These are phyloP conservation scores for Oligia strigilis DNA, from an alignment of 2,888 invertebrate genomes.

Conservation along the genomic window DNA sequence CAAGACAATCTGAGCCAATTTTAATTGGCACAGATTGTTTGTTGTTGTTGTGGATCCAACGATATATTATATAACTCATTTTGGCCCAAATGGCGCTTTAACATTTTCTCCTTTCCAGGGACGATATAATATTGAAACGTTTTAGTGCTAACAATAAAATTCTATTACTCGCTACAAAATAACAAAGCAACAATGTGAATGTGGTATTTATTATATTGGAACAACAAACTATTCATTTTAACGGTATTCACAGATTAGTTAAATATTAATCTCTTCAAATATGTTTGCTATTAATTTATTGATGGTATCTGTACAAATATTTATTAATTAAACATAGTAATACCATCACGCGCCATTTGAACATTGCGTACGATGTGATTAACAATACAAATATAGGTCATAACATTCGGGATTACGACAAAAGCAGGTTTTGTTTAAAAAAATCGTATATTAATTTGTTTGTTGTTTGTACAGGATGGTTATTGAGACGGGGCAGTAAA, in stretches of 20 bases:
- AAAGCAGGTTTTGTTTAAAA: background rate
- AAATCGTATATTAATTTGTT: background rate
- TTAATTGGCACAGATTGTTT: too few relatives aligned
- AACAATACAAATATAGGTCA: background rate
- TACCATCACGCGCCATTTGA: background rate
- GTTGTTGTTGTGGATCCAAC: too few relatives aligned
- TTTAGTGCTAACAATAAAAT: conserved; percentile 16
- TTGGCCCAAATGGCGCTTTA: too few relatives aligned
- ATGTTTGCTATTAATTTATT: conserved; percentile 14
- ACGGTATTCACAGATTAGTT: conserved; percentile 19
- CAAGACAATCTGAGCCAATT: too few relatives aligned
- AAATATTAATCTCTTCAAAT: conserved; percentile 18
- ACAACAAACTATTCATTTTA: background rate
- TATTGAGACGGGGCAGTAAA: background rate
- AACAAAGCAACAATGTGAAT: conserved; percentile 11
- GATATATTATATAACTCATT: too few relatives aligned
- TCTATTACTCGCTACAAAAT: background rate
- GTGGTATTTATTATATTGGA: background rate
- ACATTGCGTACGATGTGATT: background rate
- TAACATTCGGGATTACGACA: background rate
- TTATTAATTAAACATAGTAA: conserved; percentile 5
- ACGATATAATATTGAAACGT: background rate
- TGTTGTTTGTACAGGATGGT: background rate
- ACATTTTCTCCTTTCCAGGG: too few relatives aligned
- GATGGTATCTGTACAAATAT: conserved; percentile 17